phyloP scores from a whole-genome alignment of 1,140 invertebrate species.

The Scaptodrosophila lebanonensis region DNA sequence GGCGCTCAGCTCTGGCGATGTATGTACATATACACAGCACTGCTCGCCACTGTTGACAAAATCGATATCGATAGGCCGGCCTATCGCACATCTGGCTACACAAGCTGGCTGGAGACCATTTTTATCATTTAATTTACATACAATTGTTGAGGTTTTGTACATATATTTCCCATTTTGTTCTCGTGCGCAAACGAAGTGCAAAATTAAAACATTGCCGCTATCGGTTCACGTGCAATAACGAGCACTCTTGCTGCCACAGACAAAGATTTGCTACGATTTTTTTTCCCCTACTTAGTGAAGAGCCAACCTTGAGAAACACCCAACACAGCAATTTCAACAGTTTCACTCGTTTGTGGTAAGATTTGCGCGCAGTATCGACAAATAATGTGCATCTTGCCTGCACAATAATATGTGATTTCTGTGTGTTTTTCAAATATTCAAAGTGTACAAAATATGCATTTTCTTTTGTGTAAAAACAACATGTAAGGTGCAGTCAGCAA shows the following conservation, averaged over 20 bases:
- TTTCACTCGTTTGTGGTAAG: constrained; percentile 61
- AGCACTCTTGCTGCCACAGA: constrained; percentile 17
- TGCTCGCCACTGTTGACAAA: too few species aligned
- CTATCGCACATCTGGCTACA: constrained; percentile 14
- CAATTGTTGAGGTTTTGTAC: constrained; percentile 30
- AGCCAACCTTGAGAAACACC: constrained; percentile 69
- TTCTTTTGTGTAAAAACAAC: constrained; percentile 66
- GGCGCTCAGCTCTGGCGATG: too few species aligned
- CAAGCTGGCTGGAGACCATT: constrained; percentile 56
- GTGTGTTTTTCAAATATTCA: constrained; percentile 17
- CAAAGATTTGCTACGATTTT: constrained; percentile 39
- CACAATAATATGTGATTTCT: constrained; percentile 5
- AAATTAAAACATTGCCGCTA: constrained; percentile 32
- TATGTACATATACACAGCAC: too few species aligned
- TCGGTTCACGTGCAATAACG: constrained; percentile 19
- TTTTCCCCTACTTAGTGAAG: constrained; percentile 53
- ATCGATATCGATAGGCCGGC: constrained; percentile 16
- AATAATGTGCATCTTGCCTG: constrained; percentile 5
- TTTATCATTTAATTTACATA: constrained; percentile 75
- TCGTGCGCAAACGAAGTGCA: constrained; percentile 51
- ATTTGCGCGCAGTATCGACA: constrained; percentile 24
- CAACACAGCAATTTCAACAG: constrained; percentile 58
- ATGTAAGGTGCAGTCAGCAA: constrained; percentile 71
- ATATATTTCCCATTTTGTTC: constrained; percentile 59
- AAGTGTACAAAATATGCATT: constrained; percentile 45